phyloP scores from a whole-genome alignment of 2,113 vertebrate genomes.

The Ptychochromis oligacanthus region DNA sequence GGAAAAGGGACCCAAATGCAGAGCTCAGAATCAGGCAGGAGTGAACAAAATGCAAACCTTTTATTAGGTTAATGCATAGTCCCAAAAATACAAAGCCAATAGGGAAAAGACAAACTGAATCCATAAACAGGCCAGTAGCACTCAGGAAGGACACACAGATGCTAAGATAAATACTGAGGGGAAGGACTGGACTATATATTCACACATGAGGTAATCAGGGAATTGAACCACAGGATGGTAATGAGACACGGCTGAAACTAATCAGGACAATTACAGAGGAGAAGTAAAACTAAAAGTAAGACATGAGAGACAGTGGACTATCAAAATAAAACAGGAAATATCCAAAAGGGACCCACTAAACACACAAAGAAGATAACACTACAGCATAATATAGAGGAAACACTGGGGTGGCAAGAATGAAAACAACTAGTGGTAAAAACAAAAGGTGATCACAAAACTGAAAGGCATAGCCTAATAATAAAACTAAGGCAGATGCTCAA shows the following conservation, averaged over 20 bases:
- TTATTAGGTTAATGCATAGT: neutral
- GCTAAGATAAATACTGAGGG: neutral
- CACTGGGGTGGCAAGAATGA: neutral
- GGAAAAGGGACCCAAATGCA: neutral
- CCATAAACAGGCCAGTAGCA: neutral
- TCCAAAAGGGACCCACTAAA: neutral
- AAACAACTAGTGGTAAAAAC: neutral
- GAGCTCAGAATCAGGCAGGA: neutral
- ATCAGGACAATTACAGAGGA: neutral
- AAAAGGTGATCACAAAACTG: neutral
- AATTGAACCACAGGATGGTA: neutral
- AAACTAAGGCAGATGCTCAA: neutral
- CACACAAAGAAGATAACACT: neutral
- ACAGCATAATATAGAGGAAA: neutral
- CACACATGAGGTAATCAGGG: neutral
- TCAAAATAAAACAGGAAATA: neutral
- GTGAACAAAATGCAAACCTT: rapidly evolving
- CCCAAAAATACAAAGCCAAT: neutral
- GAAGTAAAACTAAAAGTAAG: neutral
- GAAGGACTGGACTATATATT: neutral
- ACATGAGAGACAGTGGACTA: too few species aligned
- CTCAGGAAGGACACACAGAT: neutral
- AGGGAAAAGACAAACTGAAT: neutral
- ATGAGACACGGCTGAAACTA: neutral
- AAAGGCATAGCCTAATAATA: neutral